Conservation (phyloP, 2,113 vertebrate species). For the Ochotona princeps region DNA sequence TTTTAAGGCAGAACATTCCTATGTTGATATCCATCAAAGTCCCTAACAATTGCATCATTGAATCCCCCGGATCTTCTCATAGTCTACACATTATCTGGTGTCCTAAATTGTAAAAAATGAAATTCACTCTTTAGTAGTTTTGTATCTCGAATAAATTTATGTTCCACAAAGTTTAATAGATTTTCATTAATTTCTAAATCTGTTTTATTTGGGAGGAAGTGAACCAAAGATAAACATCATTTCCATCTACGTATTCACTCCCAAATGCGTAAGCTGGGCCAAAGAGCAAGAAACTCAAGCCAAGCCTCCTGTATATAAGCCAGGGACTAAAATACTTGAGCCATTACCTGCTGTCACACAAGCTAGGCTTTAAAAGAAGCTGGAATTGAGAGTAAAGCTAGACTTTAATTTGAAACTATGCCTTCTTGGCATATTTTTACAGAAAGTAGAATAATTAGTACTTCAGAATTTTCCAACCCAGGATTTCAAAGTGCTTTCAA, state of each 20-base stretch:
- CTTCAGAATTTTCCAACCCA: background rate
- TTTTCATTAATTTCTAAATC: no score
- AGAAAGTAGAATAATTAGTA: background rate
- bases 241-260: no score
- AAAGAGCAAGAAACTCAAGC: no score
- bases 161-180: background rate
- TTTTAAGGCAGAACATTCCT: background rate
- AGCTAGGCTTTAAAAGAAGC: no score
- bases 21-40: background rate
- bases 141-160: background rate
- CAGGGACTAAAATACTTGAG: no score
- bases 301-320: no score
- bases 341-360: no score
- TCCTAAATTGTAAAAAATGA: background rate
- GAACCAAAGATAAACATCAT: no score
- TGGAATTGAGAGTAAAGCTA: no score
- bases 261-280: no score
- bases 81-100: background rate
- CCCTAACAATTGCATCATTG: background rate
- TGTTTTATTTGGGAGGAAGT: no score
- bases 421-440: background rate
- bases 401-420: background rate
- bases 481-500: background rate
- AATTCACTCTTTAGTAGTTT: constrained; percentile 18
- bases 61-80: background rate